A percentile compares a stretch with the other conserved stretches of the same genome.
phyloP scores from a whole-genome alignment of 2,113 vertebrate genomes.

The Silurus glanis region DNA sequence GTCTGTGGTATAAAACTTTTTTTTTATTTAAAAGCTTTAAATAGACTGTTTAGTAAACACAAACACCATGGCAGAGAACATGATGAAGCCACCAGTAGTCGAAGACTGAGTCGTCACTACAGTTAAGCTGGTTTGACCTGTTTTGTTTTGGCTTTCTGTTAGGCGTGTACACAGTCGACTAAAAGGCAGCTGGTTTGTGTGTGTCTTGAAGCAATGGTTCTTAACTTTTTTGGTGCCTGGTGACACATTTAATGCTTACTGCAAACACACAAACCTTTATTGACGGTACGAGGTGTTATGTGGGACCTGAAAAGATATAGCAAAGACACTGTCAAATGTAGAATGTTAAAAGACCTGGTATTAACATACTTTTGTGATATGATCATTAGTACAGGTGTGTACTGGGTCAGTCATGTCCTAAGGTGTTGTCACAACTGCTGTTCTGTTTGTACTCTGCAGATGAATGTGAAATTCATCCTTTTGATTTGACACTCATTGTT shows the following conservation, averaged over 20 bases:
- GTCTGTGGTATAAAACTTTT: neutral
- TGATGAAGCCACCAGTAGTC: neutral
- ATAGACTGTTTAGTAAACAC: conserved; percentile 10
- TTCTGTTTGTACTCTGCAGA: neutral
- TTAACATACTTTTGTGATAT: neutral
- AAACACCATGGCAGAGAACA: neutral
- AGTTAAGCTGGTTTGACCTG: neutral
- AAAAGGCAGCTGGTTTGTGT: neutral
- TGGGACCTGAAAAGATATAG: neutral
- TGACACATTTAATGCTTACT: neutral
- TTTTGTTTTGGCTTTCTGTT: conserved; percentile 18
- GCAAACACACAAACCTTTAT: neutral
- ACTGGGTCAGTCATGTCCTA: neutral
- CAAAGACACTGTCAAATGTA: neutral
- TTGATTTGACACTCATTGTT: neutral
- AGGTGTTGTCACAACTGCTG: neutral
- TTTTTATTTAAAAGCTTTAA: no score
- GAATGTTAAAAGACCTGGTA: neutral
- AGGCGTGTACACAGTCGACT: neutral
- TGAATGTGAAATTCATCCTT: neutral
- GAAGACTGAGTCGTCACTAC: neutral
- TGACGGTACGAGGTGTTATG: neutral
- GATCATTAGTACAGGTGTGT: neutral
- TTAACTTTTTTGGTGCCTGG: neutral
- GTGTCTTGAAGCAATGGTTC: neutral